A percentile compares a stretch with the other conserved stretches of the same genome.
Conservation (phyloP, 2,113 vertebrate species). For the Etia nguti region DNA sequence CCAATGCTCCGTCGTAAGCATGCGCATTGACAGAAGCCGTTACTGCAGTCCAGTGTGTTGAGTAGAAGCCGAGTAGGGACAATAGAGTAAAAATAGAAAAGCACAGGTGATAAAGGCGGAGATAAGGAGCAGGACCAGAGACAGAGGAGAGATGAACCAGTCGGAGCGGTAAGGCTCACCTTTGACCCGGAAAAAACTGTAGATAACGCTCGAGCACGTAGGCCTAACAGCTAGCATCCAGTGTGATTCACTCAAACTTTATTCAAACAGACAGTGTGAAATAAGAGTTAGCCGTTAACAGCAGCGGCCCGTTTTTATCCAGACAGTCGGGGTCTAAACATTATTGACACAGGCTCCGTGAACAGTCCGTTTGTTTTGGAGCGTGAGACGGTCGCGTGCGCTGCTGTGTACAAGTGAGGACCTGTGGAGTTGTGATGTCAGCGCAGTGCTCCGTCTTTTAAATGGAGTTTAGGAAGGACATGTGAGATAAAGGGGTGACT, state of each 20-base stretch:
- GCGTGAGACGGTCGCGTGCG: not conserved
- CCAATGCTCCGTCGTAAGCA: not conserved
- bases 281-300: not conserved
- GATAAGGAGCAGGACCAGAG: not conserved
- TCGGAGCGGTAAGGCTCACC: slow-evolving; percentile 5
- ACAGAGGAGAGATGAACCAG: not conserved
- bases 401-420: not conserved
- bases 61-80: not conserved
- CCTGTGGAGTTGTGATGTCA: not conserved
- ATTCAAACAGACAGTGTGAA: not conserved
- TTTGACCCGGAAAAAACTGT: not conserved
- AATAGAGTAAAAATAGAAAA: not conserved
- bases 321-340: not conserved
- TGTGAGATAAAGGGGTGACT: not conserved
- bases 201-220: not conserved
- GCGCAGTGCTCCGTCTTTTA: not conserved
- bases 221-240: not conserved
- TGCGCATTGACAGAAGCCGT: not conserved
- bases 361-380: not conserved
- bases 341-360: not conserved
- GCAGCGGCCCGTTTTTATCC: accelerated
- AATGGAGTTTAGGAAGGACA: not conserved
- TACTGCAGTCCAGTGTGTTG: not conserved
- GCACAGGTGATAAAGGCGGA: not conserved
- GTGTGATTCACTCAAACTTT: not conserved